phyloP scores from a whole-genome alignment of 2,113 vertebrate genomes.

The Ochotona curzoniae region DNA sequence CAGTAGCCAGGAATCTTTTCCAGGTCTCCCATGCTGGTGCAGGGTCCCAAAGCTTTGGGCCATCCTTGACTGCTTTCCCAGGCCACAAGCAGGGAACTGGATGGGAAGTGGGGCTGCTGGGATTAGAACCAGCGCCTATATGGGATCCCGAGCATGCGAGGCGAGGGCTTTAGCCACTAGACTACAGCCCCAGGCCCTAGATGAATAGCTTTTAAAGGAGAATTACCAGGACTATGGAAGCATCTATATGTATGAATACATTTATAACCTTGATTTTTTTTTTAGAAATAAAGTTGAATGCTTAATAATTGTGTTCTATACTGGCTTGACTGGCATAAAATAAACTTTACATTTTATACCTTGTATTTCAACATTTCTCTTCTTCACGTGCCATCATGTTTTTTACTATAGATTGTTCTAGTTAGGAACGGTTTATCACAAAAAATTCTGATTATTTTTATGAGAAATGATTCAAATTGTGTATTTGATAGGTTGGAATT shows the following conservation, averaged over 20 bases:
- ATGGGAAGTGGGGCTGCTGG: too few relatives aligned
- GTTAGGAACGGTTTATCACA: not conserved
- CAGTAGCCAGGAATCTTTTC: too few relatives aligned
- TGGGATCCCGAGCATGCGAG: too few relatives aligned
- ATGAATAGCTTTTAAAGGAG: not conserved
- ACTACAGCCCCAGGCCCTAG: too few relatives aligned
- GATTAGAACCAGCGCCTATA: too few relatives aligned
- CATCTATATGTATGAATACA: not conserved
- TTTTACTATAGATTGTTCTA: not conserved
- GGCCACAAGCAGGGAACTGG: too few relatives aligned
- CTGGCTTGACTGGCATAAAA: not conserved
- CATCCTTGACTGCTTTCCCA: too few relatives aligned
- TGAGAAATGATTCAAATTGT: not conserved
- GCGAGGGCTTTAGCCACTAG: too few relatives aligned
- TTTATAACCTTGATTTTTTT: not conserved
- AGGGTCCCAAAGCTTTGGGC: too few relatives aligned
- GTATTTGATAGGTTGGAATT: not conserved
- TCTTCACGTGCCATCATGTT: not conserved
- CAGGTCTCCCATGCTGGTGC: too few relatives aligned
- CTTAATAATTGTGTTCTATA: not conserved
- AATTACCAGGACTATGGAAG: not conserved
- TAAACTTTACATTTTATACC: not conserved
- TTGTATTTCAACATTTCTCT: constrained; percentile 6
- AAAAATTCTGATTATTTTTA: not conserved
- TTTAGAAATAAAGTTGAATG: not conserved